Percentiles rank a stretch among this genome's conserved stretches.
Conservation (phyloP, 2,797 vertebrate genomes). For the Cirrhinus molitorella region DNA sequence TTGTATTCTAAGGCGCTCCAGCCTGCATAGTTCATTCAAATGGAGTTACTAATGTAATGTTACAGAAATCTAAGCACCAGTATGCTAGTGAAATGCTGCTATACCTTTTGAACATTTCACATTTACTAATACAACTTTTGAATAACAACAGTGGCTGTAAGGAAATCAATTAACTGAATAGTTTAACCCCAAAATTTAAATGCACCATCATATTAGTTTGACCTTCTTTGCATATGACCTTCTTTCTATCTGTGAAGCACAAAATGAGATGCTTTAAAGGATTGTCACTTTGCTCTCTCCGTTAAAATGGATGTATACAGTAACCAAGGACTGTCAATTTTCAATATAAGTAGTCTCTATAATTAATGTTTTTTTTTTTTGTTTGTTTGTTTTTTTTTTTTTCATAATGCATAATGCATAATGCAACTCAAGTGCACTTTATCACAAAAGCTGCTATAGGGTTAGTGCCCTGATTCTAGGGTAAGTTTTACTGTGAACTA, state of each 20-base stretch:
- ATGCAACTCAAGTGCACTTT: too few species aligned
- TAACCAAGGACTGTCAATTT: background rate
- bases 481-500: background rate
- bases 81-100: constrained; percentile 23
- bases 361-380: too few species aligned
- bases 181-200: background rate
- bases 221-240: background rate
- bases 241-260: background rate
- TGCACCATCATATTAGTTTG: background rate
- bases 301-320: background rate
- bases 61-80: constrained; percentile 46
- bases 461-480: too few species aligned
- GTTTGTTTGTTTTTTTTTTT: background rate
- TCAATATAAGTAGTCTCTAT: background rate
- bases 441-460: background rate
- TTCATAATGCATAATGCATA: background rate
- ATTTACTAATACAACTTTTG: background rate
- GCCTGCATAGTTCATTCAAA: constrained; percentile 47
- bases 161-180: background rate
- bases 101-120: background rate
- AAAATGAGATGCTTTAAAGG: background rate
- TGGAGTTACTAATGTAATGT: constrained; percentile 51
- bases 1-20: background rate
- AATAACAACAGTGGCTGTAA: background rate
- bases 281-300: background rate